Percentiles rank a stretch among this genome's conserved stretches.
phyloP scores from a whole-genome alignment of 2,888 invertebrate genomes.

The Sinhomidia bicolor region DNA sequence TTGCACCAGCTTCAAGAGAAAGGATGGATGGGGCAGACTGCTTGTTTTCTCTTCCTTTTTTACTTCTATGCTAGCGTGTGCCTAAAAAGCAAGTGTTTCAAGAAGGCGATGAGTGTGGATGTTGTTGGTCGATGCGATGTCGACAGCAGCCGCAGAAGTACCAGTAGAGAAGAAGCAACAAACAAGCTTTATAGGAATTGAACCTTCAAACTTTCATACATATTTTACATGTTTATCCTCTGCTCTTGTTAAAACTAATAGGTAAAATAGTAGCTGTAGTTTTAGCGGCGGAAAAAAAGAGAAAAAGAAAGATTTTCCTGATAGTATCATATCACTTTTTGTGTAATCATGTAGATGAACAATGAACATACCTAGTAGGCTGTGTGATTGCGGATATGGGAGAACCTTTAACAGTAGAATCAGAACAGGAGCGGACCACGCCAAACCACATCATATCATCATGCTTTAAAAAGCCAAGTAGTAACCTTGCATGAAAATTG shows the following conservation, averaged over 20 bases:
- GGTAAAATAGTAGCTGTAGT: background rate
- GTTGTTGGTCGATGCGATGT: conserved; percentile 25
- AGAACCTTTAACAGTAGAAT: background rate
- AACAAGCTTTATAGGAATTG: background rate
- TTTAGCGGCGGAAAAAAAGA: background rate
- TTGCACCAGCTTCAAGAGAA: background rate
- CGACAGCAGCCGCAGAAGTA: too few species aligned
- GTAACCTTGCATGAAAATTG: conserved; percentile 30
- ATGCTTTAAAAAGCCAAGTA: background rate
- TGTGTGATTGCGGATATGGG: background rate
- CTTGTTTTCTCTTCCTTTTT: conserved; percentile 36
- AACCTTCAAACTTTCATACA: conserved; percentile 53
- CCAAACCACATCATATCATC: background rate
- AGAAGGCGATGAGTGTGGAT: conserved; percentile 2
- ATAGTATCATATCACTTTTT: background rate
- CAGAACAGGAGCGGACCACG: background rate
- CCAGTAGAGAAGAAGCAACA: background rate
- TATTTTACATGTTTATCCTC: conserved; percentile 12
- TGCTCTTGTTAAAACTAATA: background rate
- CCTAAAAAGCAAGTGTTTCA: conserved; percentile 11
- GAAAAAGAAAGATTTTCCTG: background rate
- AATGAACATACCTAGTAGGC: background rate
- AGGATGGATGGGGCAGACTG: conserved; percentile 26
- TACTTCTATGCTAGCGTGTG: background rate
- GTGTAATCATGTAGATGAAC: background rate